Evolutionary conservation across 1,140 invertebrate genomes (phyloP).

Genomic region (Oscheius sp.): DNA sequence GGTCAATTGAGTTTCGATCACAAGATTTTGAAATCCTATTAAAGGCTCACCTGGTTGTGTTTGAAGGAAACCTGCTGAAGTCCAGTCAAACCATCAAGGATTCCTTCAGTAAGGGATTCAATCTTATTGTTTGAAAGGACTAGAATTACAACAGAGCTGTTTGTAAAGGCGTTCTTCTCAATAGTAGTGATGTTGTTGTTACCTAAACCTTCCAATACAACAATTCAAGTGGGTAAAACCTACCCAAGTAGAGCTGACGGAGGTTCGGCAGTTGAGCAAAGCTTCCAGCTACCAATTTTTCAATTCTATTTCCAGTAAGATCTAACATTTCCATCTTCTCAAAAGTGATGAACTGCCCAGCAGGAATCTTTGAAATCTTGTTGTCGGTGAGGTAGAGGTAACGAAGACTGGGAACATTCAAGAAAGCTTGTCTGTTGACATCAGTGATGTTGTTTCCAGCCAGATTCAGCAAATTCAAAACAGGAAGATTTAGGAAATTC

Average conservation of each 20-base stretch:
- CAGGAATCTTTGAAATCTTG: conserved; percentile 41
- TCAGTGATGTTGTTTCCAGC: conserved; percentile 51
- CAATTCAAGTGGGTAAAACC: conserved; percentile 19
- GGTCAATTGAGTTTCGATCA: background rate
- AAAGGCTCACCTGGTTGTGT: conserved; percentile 48
- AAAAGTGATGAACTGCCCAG: conserved; percentile 50
- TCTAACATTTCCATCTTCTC: conserved; percentile 60
- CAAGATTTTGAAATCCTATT: background rate
- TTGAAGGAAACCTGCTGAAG: conserved; percentile 59
- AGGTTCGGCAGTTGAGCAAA: conserved; percentile 51
- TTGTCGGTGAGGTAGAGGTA: conserved; percentile 58
- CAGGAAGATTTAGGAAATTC: conserved; percentile 58
- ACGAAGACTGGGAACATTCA: conserved; percentile 58
- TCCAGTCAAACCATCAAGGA: conserved; percentile 41
- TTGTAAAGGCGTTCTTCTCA: conserved; percentile 48
- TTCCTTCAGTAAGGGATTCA: conserved; percentile 41
- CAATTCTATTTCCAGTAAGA: conserved; percentile 51
- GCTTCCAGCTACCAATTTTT: conserved; percentile 37
- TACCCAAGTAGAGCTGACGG: conserved; percentile 54
- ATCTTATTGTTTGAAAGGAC: conserved; percentile 51
- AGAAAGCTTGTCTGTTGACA: conserved; percentile 57
- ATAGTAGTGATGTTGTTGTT: conserved; percentile 49
- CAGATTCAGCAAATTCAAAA: conserved; percentile 54
- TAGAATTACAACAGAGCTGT: conserved; percentile 53
- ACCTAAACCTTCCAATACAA: conserved; percentile 1